phyloP scores from a whole-genome alignment of 1,140 invertebrate genomes.

The Pteromalus puparum region DNA sequence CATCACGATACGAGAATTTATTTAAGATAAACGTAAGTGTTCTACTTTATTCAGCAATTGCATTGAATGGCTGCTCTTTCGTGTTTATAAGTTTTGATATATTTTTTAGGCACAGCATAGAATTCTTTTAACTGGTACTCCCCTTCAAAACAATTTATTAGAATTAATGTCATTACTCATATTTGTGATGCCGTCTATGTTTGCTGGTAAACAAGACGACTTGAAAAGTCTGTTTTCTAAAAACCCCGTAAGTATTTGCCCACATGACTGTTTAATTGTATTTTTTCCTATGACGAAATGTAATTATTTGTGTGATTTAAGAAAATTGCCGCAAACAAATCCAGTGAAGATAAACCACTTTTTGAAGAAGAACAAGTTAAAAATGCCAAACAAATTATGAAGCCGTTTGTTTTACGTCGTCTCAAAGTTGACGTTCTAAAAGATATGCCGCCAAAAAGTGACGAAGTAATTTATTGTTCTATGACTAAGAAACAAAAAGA shows the following conservation, averaged over 20 bases:
- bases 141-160: slow-evolving; percentile 96
- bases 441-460: slow-evolving; percentile 87
- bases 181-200: slow-evolving; percentile 97
- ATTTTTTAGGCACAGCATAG: slow-evolving; percentile 84
- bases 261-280: background rate
- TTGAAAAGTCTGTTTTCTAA: slow-evolving; percentile 91
- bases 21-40: slow-evolving; percentile 87
- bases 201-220: slow-evolving; percentile 90
- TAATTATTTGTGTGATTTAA: slow-evolving; percentile 49
- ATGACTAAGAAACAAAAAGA: slow-evolving; percentile 84
- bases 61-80: background rate
- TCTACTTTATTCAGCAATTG: slow-evolving; percentile 32
- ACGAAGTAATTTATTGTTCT: slow-evolving; percentile 79
- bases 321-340: slow-evolving; percentile 72
- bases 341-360: slow-evolving; percentile 78
- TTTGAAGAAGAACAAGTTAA: slow-evolving; percentile 93
- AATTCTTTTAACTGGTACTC: slow-evolving; percentile 93
- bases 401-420: slow-evolving; percentile 94
- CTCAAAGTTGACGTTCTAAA: slow-evolving; percentile 91
- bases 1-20: slow-evolving; percentile 91
- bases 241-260: slow-evolving; percentile 76
- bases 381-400: slow-evolving; percentile 96
- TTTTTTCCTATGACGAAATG: slow-evolving; percentile 16
- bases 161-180: slow-evolving; percentile 96
- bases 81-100: slow-evolving; percentile 48